Evolutionary conservation across 2,113 vertebrate genomes (phyloP), one percentile per base, ranked within the genome.

Genomic region (Salvelinus alpinus): DNA sequence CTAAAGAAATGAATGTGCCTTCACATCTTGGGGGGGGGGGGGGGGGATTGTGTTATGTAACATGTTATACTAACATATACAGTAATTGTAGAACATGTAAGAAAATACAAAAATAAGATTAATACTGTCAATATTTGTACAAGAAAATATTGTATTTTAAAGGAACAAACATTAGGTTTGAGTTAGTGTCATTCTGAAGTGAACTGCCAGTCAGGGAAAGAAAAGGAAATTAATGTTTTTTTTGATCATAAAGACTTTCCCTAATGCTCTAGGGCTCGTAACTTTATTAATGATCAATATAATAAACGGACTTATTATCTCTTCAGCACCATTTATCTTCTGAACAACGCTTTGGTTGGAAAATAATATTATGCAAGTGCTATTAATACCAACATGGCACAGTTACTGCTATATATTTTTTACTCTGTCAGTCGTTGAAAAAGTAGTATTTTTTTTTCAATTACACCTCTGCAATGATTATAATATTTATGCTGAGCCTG

Each of bases 81-180:
- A 97, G 95, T 95, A 96, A 97, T 97, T 96, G 95, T 96, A 96
- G 94, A 95, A 95, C 95, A 95, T 94, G 94, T 98, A 97, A 95
- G 95, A 99, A 98, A 97, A 97, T 99, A 99, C 93, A 99, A 99
- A 99, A 98, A 99, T 99, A 98, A 98, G 96, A 97, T 99, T 99
- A 99, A 99, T 99, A 99, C 98, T 99, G 98, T 98, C 95, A 95
- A 96, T 95, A 91, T 94, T 95, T 95, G 95, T 96, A 97, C 95
- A 95, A 95, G 95, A 98, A 97, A 97, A 97, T 96, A 97, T 94
- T 91, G 92, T 94, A 95, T 96, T 94, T 94, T 84, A 96, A 91
- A 92, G 92, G 82, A 93, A 88, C 82, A 88, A 84, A 88, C 70
- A 84, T 91, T 90, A 83, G 90, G 88, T 94, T 92, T 92, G 95